Evolutionary conservation across 2,888 invertebrate genomes (phyloP).

Genomic region (Phytoseiulus persimilis): DNA sequence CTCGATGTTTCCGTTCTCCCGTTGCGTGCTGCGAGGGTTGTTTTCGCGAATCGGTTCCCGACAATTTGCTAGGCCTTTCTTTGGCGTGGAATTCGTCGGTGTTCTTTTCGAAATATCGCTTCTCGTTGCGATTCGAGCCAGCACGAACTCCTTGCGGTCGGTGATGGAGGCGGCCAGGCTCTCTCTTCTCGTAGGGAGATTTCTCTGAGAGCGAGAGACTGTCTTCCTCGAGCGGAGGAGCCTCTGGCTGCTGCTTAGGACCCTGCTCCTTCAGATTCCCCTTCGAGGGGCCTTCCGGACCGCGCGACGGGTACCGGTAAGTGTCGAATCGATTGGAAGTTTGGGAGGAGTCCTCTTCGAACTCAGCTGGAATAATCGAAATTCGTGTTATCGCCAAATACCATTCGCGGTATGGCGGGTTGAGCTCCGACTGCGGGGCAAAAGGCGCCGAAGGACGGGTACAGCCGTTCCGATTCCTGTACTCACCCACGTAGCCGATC

Average conservation of each 20-base stretch:
- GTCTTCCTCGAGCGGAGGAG: background rate
- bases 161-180: background rate
- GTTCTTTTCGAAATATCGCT: background rate
- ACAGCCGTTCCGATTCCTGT: too few relatives aligned
- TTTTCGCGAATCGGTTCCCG: background rate
- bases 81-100: background rate
- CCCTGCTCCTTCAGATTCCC: background rate
- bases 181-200: background rate
- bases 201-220: background rate
- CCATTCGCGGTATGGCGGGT: too few relatives aligned
- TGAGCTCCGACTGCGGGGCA: too few relatives aligned
- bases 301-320: conserved; percentile 17
- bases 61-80: background rate
- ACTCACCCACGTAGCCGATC: conserved; percentile 12
- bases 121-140: background rate
- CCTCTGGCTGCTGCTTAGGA: background rate
- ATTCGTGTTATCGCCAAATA: background rate
- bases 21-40: background rate
- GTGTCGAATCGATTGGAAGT: conserved; percentile 11
- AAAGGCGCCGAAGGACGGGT: too few relatives aligned
- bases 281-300: background rate
- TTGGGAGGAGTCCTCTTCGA: conserved; percentile 8
- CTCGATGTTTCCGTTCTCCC: background rate
- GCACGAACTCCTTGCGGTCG: background rate
- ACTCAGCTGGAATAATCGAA: conserved; percentile 8